Percentiles rank a stretch among this genome's conserved stretches.
These are phyloP conservation scores for Asbolus verrucosus DNA, from an alignment of 1,140 invertebrate species.

Conservation along the genomic window DNA sequence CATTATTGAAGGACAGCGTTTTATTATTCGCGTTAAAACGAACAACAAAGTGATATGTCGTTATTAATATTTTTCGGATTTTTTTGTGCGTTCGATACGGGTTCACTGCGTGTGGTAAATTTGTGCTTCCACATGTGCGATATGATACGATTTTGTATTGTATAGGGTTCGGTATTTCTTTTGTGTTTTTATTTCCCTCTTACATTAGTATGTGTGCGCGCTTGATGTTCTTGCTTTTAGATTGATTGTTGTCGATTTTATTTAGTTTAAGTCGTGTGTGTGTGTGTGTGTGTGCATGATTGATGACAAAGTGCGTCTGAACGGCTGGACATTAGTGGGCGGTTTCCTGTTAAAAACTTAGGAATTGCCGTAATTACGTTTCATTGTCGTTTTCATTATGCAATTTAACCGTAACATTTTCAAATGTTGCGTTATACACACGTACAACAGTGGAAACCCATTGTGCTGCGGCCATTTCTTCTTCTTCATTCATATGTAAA, in stretches of 20 bases:
- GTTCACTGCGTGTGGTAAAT: constrained; percentile 10
- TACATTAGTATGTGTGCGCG: no score
- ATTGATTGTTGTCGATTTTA: constrained; percentile 8
- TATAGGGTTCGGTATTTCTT: not conserved
- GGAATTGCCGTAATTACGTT: constrained; percentile 39
- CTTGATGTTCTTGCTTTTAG: not conserved
- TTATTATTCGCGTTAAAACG: no score
- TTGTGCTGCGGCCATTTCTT: constrained; percentile 19
- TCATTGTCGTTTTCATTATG: constrained; percentile 44
- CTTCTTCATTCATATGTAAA: constrained; percentile 43
- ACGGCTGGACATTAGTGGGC: not conserved
- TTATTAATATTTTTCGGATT: not conserved
- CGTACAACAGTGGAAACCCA: constrained; percentile 25
- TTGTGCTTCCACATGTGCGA: constrained; percentile 24
- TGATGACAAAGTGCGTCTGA: not conserved
- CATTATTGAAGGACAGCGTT: no score
- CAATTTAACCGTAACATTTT: constrained; percentile 33
- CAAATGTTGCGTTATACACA: constrained; percentile 33
- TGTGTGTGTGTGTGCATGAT: not conserved
- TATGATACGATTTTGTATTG: not conserved
- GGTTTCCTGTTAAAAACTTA: constrained; percentile 35
- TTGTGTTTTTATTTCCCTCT: not conserved
- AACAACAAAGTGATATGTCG: not conserved
- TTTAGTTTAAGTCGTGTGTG: no score
- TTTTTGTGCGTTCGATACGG: no score